These are phyloP conservation scores for Plectus sambesii DNA, from an alignment of 1,140 invertebrate species.

Conservation along the genomic window DNA sequence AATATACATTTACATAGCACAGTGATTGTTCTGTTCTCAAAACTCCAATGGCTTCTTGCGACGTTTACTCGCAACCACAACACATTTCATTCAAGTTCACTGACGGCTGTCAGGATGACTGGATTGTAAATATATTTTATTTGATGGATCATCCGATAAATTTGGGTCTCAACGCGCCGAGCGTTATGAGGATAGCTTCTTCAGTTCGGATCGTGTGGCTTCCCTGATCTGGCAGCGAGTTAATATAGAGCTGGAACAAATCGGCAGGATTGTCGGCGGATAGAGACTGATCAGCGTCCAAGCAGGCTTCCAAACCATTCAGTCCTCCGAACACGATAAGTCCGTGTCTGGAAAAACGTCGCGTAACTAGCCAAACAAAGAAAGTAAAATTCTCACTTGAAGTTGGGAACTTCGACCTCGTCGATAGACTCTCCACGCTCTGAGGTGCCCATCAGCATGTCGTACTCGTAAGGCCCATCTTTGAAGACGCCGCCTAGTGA, in stretches of 20 bases:
- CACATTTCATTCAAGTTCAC: no score
- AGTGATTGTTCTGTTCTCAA: no score
- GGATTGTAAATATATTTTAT: no score
- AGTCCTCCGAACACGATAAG: slow-evolving; percentile 85
- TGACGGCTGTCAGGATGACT: no score
- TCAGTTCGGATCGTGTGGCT: slow-evolving; percentile 89
- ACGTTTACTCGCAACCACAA: no score
- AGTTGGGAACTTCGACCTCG: slow-evolving; percentile 55
- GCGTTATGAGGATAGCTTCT: slow-evolving; percentile 40
- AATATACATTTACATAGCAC: no score
- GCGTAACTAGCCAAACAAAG: background rate
- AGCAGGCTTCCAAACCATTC: slow-evolving; percentile 71
- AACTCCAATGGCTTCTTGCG: no score
- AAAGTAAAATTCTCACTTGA: slow-evolving; percentile 19
- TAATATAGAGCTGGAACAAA: slow-evolving; percentile 80
- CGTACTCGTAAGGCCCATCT: slow-evolving; percentile 64
- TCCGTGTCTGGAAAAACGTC: slow-evolving; percentile 45
- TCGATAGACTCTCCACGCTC: slow-evolving; percentile 70
- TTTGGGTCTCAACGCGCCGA: slow-evolving; percentile 23
- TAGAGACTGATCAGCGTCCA: slow-evolving; percentile 69
- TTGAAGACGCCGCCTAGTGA: slow-evolving; percentile 71
- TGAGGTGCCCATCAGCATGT: slow-evolving; percentile 72
- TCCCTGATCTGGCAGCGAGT: slow-evolving; percentile 80
- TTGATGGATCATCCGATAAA: no score
- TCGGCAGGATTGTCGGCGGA: slow-evolving; percentile 59